Percentiles rank a stretch among this genome's conserved stretches.
phyloP scores from a whole-genome alignment of 2,797 vertebrate genomes.

The Amphiprion clarkii region DNA sequence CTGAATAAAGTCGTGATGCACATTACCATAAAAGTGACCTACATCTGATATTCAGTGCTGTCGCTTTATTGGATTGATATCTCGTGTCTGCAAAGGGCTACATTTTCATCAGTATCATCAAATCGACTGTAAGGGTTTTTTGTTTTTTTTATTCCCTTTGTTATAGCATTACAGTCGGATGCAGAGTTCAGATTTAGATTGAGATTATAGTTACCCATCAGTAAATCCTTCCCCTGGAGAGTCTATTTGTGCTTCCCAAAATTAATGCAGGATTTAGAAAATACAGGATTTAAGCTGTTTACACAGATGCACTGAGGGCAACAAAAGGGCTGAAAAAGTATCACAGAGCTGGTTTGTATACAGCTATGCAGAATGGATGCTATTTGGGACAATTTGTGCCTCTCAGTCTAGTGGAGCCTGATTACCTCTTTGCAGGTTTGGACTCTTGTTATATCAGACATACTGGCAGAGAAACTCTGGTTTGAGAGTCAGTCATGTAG shows the following conservation, averaged over 20 bases:
- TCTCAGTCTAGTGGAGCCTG: slow-evolving; percentile 21
- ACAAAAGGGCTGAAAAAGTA: slow-evolving; percentile 36
- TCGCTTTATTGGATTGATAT: too few species aligned
- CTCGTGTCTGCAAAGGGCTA: background rate
- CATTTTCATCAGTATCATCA: background rate
- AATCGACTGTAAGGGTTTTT: background rate
- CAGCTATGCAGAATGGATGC: slow-evolving; percentile 2
- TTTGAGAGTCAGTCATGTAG: background rate
- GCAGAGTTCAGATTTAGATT: slow-evolving; percentile 50
- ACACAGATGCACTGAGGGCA: slow-evolving; percentile 51
- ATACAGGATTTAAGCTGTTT: slow-evolving; percentile 64
- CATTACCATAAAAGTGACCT: too few species aligned
- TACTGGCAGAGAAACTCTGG: slow-evolving; percentile 7
- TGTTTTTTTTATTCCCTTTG: background rate
- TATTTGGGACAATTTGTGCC: slow-evolving; percentile 33
- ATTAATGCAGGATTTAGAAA: slow-evolving; percentile 70
- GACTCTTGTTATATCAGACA: slow-evolving; percentile 24
- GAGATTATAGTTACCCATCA: slow-evolving; percentile 60
- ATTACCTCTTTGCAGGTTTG: slow-evolving; percentile 34
- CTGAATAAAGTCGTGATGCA: too few species aligned
- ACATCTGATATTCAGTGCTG: too few species aligned
- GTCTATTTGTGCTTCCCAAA: slow-evolving; percentile 50
- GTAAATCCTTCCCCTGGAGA: slow-evolving; percentile 58
- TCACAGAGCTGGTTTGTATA: slow-evolving; percentile 20
- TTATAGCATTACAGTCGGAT: background rate